Evolutionary conservation across 2,113 vertebrate species (phyloP), one percentile per base, ranked within the genome.

Genomic region (Speoplatyrhinus poulsoni): DNA sequence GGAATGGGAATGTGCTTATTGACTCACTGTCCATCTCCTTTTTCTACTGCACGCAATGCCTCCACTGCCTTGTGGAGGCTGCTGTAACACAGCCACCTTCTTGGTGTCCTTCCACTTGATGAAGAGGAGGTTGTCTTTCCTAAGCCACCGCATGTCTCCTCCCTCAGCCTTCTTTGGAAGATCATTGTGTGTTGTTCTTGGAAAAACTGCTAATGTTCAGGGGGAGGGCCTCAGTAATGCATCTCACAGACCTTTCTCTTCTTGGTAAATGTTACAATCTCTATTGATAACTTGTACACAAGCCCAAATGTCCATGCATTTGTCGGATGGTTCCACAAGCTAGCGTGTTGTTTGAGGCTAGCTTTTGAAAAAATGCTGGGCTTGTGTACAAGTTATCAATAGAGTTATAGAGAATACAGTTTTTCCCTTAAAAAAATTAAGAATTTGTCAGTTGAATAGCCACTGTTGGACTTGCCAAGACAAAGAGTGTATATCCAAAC

Each of bases 301-400:
- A 19, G 19, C 19, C 19, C 19, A 61, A 61, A n/a, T 13, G 33
- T n/a, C 19, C 12, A 9, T 11, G 56, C 9, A 36, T 41, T 12
- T 60, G 12, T 33, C 58, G 11, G 7, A 60, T 36, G 3, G 58
- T 60, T 13, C 58, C 58, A 41, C 32, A 60, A 36, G 9, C 11
- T 13, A n/a, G 41, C 2, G 12, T 54, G 7, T 9, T 7, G 1
- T 53, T 61, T 2, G 16, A 1, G 32, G 54, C 32, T 11, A 77
- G 56, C 49, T 73, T 32, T 5, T 19, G 8, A 46, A 72, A 70
- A 15, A 81, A 58, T 11, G 54, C 55, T 2, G 70, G 33, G 48
- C 68, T 68, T 8, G 70, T 74, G 60, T 71, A 75, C 15, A 75
- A 65, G 13, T 48, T 68, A 26, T 79, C 76, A 3, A 61, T 33